Base-by-base conservation (phyloP, 2,797 vertebrate species). In the Peromyscus eremicus region DNA sequence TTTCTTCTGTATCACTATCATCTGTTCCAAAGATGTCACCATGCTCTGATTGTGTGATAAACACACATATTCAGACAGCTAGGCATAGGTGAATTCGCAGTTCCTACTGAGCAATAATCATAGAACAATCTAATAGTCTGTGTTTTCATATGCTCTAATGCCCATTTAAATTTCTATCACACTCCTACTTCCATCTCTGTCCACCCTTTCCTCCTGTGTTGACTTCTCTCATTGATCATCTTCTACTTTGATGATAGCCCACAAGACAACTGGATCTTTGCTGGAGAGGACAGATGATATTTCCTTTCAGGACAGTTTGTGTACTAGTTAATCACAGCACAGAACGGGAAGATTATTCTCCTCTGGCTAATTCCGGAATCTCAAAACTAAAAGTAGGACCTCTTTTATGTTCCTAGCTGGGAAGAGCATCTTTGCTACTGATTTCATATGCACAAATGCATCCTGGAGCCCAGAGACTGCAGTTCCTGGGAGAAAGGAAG, bases 401-500 rank as follows among this genome's bases (percentile, higher is more conserved):
- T 81, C 40, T 43, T 76, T 80, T 79, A 73, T 29, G 79, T 32
- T 37, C n/a, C 6, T 27, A 60, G 60, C 46, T 23, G 21, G 68
- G 8, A 68, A 64, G 34, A 27, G 8, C 3, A 21, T 34, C 81
- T 87, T 75, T 83, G 21, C 57, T 91, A 60, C 75, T 25, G 37
- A 29, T 60, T 75, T 92, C 73, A 55, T 23, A 62, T 21, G n/a
- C 57, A 25, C 34, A 9, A 52, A 46, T 66, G 68, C 64, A 73
- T 94, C 52, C 79, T 29, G 40, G 89, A 92, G 66, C 9, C 57
- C 79, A 75, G 9, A 11, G 62, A 43, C 70, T 80, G 21, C 29
- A 29, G 94, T 60, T 94, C 55, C 88, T 75, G 85, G 49, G 94
- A 92, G 75, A 46, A 32, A 37, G 81, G 88, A 37, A 49, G 60